phyloP scores from a whole-genome alignment of 1,140 invertebrate genomes.

The Ceratitis capitata region DNA sequence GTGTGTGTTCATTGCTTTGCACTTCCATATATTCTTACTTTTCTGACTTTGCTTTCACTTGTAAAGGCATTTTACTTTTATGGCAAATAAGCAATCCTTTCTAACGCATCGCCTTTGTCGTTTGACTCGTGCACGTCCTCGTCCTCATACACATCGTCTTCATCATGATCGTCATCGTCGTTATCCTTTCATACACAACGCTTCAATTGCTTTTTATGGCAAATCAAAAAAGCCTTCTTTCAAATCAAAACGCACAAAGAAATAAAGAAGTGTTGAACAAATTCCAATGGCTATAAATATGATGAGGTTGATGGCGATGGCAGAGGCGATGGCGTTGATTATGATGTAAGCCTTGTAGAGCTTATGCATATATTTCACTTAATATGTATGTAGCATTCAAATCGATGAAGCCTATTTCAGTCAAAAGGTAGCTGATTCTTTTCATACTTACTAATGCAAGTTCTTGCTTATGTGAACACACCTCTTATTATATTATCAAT shows the following conservation, averaged over 20 bases:
- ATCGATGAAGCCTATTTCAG: not conserved
- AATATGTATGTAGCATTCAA: not conserved
- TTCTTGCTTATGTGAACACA: no score
- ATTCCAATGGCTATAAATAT: not conserved
- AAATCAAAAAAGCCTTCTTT: constrained; percentile 2
- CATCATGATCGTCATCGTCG: not conserved
- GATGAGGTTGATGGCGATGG: not conserved
- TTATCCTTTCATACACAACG: not conserved
- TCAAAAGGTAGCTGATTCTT: no score
- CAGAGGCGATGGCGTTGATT: not conserved
- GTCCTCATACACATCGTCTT: no score
- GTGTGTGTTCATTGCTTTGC: no score
- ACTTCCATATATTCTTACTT: not conserved
- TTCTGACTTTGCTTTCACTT: not conserved
- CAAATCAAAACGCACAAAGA: not conserved
- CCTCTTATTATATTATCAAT: no score
- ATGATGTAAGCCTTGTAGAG: not conserved
- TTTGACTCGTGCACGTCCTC: no score
- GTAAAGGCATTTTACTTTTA: not conserved
- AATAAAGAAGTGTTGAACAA: constrained; percentile 19
- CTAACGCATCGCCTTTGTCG: not conserved
- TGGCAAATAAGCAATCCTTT: not conserved
- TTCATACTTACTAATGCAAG: no score
- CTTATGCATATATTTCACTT: not conserved
- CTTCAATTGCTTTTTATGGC: constrained; percentile 8